Conservation (phyloP, 1,140 invertebrate species). For the Holotrichia oblita region DNA sequence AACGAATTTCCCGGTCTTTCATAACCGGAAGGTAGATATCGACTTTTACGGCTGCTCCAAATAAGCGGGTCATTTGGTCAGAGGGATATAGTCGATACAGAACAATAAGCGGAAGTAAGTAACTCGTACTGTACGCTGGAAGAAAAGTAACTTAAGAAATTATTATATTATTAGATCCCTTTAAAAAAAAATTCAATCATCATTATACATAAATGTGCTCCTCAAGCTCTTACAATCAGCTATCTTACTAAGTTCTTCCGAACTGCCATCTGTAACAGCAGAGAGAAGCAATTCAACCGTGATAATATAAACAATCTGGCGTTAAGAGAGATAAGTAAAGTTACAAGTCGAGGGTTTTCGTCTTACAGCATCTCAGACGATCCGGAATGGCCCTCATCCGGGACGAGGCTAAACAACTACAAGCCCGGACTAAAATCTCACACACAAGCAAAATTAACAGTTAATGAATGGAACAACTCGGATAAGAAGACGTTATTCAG, state of each 20-base stretch:
- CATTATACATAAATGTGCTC: too few relatives aligned
- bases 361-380: background rate
- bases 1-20: background rate
- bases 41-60: background rate
- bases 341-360: background rate
- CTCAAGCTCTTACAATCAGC: too few relatives aligned
- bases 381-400: background rate
- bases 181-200: too few relatives aligned
- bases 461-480: slow-evolving; percentile 10
- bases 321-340: slow-evolving; percentile 20
- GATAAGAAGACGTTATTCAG: background rate
- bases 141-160: too few relatives aligned
- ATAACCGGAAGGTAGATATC: background rate
- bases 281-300: slow-evolving; percentile 22
- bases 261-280: background rate
- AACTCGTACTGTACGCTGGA: too few relatives aligned
- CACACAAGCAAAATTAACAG: background rate
- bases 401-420: background rate
- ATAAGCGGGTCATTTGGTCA: background rate
- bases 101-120: too few relatives aligned
- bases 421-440: background rate
- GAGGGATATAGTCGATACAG: too few relatives aligned
- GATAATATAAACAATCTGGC: slow-evolving; percentile 29
- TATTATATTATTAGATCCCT: too few relatives aligned
- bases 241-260: too few relatives aligned